Evolutionary conservation across 2,888 invertebrate genomes (phyloP), one percentile per base, ranked within the genome.

Genomic region (Meghimatium bilineatum): DNA sequence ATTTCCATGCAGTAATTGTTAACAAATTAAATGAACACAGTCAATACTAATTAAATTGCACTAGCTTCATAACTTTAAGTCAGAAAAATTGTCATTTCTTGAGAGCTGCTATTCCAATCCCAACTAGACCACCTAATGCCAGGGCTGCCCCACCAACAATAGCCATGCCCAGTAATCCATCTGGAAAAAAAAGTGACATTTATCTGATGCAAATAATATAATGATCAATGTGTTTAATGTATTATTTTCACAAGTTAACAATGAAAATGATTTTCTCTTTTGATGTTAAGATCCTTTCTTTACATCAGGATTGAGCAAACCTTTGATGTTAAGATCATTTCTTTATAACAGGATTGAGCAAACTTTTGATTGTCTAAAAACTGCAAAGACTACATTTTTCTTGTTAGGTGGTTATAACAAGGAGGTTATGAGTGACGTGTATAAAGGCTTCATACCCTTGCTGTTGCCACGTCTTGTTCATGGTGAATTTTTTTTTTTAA

Each of bases 101-200:
- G 38, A 83, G 38, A n/a, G 78, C 97, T 88, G 98, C 95, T 26
- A 86, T 56, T 85, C 97, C 97, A 38, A 97, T 95, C 66, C 97
- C 97, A 36, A 97, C 95, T 79, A 93, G 87, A 38, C 93, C 92
- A 12, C 93, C 93, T 20, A 93, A 75, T 20, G 97, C 97, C 69
- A 98, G 94, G n/a, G 97, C 96, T 26, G 96, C 97, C 88, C 97
- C 97, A 87, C 97, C 97, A 77, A 97, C 97, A 85, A 97, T 95
- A 38, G 97, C 98, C 94, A 97, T 97, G 76, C 98, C 98, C 88
- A 96, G 95, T 82, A 97, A 94, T 23, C 97, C 97, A 93, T 98
- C 98, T 95, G 94, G 26, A 95, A 94, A 23, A 52, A 74, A 56
- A 26, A 52, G 20, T 10, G 10, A 71, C 26, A n/a, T 1, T 26